These are phyloP conservation scores for Podarcis siculus DNA, from an alignment of 2,797 vertebrate genomes.

Conservation along the genomic window DNA sequence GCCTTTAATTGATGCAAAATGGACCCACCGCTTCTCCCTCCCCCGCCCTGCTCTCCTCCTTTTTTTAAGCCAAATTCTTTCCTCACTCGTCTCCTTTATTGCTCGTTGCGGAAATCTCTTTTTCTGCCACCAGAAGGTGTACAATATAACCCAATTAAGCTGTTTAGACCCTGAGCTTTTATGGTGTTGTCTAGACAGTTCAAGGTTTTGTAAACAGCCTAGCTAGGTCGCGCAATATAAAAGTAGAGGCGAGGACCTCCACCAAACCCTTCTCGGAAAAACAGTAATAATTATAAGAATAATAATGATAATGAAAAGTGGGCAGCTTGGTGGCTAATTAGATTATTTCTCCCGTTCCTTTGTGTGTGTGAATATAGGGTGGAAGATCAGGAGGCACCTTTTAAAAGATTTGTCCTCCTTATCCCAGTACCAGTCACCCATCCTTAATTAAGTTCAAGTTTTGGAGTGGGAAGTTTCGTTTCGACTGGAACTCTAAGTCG, in stretches of 20 bases:
- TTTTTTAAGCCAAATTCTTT: slow-evolving; percentile 77
- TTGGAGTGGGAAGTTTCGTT: slow-evolving; percentile 45
- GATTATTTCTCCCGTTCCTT: not conserved
- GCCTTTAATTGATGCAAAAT: slow-evolving; percentile 56
- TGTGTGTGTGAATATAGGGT: not conserved
- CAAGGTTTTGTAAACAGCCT: slow-evolving; percentile 99
- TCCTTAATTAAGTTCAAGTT: not conserved
- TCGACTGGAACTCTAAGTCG: not conserved
- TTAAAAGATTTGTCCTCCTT: not conserved
- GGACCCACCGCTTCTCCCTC: slow-evolving; percentile 36
- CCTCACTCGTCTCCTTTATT: slow-evolving; percentile 80
- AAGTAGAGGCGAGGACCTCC: slow-evolving; percentile 73
- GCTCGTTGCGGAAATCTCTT: slow-evolving; percentile 87
- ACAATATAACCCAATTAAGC: slow-evolving; percentile 98
- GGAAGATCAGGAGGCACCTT: not conserved
- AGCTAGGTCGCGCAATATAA: slow-evolving; percentile 85
- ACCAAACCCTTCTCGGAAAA: slow-evolving; percentile 66
- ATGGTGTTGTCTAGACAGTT: slow-evolving; percentile 99
- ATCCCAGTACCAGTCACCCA: accelerated
- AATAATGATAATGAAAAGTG: not conserved
- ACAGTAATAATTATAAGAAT: slow-evolving; percentile 1
- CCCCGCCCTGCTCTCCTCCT: slow-evolving; percentile 36
- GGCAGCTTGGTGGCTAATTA: slow-evolving; percentile 29
- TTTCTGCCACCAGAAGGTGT: slow-evolving; percentile 87
- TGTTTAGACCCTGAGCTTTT: slow-evolving; percentile 93